These are phyloP conservation scores for Porites divaricata DNA, from an alignment of 92 coral and sea anemone genomes.

Conservation along the genomic window DNA sequence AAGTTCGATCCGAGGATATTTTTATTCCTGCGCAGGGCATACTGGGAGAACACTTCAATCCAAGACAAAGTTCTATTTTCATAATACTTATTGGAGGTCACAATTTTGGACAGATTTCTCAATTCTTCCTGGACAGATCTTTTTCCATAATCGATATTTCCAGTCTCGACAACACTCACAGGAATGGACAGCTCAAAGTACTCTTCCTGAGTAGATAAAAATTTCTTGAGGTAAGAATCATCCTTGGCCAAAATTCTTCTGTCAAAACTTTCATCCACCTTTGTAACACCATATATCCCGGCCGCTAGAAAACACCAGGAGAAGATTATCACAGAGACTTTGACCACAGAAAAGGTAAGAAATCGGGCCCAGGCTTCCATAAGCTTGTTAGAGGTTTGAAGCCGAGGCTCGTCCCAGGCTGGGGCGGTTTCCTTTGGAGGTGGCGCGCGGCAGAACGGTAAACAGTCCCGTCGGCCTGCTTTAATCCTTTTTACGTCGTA, in stretches of 20 bases:
- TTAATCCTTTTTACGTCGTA: slow-evolving; percentile 76
- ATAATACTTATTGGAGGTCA: slow-evolving; percentile 64
- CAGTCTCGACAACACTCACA: slow-evolving; percentile 68
- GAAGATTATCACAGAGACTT: slow-evolving; percentile 50
- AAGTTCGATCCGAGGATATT: slow-evolving; percentile 36
- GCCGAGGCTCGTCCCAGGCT: slow-evolving; percentile 66
- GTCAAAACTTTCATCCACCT: slow-evolving; percentile 72
- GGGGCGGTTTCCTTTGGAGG: slow-evolving; percentile 34
- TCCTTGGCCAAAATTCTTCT: slow-evolving; percentile 77
- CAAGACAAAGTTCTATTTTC: slow-evolving; percentile 52
- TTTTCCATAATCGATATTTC: slow-evolving; percentile 48
- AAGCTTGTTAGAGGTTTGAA: slow-evolving; percentile 51
- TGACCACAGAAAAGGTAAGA: slow-evolving; percentile 52
- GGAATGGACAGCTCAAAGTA: slow-evolving; percentile 53
- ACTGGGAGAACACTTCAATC: slow-evolving; percentile 55
- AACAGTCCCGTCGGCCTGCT: slow-evolving; percentile 77
- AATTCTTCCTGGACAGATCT: slow-evolving; percentile 49
- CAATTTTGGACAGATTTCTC: slow-evolving; percentile 51
- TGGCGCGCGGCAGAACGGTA: slow-evolving; percentile 68
- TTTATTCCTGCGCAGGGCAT: background rate
- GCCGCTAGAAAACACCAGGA: slow-evolving; percentile 67
- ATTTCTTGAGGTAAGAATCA: slow-evolving; percentile 60
- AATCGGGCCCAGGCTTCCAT: slow-evolving; percentile 65
- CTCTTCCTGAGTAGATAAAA: slow-evolving; percentile 47
- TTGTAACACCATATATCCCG: slow-evolving; percentile 72